Conservation (phyloP, 2,113 vertebrate genomes). For the Protobothrops flavoviridis region DNA sequence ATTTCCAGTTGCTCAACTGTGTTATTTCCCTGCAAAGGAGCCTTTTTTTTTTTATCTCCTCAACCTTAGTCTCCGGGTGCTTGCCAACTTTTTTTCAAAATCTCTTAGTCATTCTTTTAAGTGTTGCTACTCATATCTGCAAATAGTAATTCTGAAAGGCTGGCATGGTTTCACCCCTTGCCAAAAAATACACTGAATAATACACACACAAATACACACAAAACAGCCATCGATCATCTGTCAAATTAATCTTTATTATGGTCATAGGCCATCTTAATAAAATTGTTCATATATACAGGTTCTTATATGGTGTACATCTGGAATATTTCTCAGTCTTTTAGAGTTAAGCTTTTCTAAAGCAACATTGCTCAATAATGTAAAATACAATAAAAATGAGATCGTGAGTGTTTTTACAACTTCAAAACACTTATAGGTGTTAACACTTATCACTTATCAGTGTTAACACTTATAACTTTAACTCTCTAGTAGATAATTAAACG, state of each 20-base stretch:
- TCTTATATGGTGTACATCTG: neutral
- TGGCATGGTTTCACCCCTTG: neutral
- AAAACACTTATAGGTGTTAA: neutral
- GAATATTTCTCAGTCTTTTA: neutral
- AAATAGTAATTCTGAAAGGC: neutral
- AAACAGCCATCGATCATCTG: neutral
- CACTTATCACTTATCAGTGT: neutral
- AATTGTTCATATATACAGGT: neutral
- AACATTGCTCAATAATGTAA: neutral
- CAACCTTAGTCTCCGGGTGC: neutral
- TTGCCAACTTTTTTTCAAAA: neutral
- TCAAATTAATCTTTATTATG: neutral
- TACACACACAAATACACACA: too few species aligned
- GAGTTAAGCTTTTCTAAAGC: neutral
- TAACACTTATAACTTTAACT: neutral
- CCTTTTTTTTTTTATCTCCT: neutral
- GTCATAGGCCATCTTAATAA: neutral
- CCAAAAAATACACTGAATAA: neutral
- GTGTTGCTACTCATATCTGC: neutral
- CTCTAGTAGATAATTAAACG: neutral
- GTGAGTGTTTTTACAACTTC: neutral
- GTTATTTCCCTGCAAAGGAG: neutral
- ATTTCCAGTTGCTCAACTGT: neutral
- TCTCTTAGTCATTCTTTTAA: neutral
- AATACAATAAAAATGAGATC: neutral